Percentiles rank a stretch among this genome's conserved stretches.
Conservation (phyloP, 1,140 invertebrate species). For the Brachionus asplanchnoidis region DNA sequence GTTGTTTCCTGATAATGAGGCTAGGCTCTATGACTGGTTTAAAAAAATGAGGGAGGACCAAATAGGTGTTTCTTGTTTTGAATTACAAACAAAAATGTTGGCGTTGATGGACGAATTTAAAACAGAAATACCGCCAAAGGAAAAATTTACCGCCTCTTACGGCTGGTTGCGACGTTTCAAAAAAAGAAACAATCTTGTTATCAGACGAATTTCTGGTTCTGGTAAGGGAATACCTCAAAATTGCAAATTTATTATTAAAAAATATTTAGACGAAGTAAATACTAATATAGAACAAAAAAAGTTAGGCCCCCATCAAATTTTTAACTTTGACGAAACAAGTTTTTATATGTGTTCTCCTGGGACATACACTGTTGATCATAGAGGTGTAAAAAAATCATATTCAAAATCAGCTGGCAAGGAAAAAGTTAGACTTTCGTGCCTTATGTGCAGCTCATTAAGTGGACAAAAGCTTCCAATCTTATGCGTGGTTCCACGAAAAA, state of each 20-base stretch:
- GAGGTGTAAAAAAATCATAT: constrained; percentile 20
- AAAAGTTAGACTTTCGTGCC: constrained; percentile 4
- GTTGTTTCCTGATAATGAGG: constrained; percentile 4
- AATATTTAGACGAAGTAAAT: background rate
- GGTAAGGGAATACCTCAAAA: constrained; percentile 4
- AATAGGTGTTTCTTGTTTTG: constrained; percentile 34
- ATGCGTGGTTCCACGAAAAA: background rate
- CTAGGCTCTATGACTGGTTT: constrained; percentile 8
- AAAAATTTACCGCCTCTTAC: background rate
- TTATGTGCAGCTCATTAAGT: background rate
- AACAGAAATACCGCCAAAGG: background rate
- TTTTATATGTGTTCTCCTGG: background rate
- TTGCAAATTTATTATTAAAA: background rate
- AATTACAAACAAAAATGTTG: constrained; percentile 2
- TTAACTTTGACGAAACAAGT: too few species aligned
- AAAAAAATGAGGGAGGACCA: background rate
- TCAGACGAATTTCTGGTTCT: constrained; percentile 17
- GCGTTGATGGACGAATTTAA: background rate
- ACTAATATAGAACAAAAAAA: background rate
- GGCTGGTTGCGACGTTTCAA: background rate
- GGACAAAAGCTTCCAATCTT: background rate
- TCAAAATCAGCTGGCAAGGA: background rate
- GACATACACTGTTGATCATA: background rate
- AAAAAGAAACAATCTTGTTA: background rate
- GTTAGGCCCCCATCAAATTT: too few species aligned